These are phyloP conservation scores for Bembecia ichneumoniformis DNA, from an alignment of 2,888 invertebrate species.

Conservation along the genomic window DNA sequence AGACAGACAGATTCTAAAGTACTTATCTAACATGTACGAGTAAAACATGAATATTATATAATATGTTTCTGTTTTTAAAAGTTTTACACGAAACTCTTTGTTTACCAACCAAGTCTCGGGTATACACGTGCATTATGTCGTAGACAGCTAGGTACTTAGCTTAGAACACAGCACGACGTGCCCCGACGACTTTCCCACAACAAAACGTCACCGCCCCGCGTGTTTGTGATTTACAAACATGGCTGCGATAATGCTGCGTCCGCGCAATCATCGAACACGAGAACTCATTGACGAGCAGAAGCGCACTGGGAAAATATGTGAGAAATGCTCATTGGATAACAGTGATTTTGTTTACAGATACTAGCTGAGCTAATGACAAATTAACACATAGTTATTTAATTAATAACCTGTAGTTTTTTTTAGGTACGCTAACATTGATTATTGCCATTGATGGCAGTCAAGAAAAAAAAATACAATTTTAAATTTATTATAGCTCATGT, in stretches of 20 bases:
- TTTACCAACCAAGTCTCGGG: conserved; percentile 9
- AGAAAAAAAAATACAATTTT: too few species aligned
- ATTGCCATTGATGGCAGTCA: too few species aligned
- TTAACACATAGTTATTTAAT: too few species aligned
- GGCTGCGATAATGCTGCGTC: conserved; percentile 14
- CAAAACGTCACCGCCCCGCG: conserved; percentile 13
- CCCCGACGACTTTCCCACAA: conserved; percentile 12
- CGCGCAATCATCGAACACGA: conserved; percentile 5
- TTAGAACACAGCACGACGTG: neutral
- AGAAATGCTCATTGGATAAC: conserved; percentile 8
- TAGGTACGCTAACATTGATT: too few species aligned
- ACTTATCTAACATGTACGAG: too few species aligned
- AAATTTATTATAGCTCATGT: too few species aligned
- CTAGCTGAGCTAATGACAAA: too few species aligned
- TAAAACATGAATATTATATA: too few species aligned
- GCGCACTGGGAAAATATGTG: conserved; percentile 31
- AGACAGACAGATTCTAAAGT: too few species aligned
- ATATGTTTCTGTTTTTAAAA: too few species aligned
- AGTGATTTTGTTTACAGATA: neutral
- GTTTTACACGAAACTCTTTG: conserved; percentile 6
- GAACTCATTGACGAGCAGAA: conserved; percentile 27
- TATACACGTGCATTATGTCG: conserved; percentile 10
- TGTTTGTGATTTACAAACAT: conserved; percentile 26
- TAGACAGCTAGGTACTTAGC: conserved; percentile 9
- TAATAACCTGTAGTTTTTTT: too few species aligned